Evolutionary conservation across 2,113 vertebrate genomes (phyloP).

Genomic region (Verasper variegatus): DNA sequence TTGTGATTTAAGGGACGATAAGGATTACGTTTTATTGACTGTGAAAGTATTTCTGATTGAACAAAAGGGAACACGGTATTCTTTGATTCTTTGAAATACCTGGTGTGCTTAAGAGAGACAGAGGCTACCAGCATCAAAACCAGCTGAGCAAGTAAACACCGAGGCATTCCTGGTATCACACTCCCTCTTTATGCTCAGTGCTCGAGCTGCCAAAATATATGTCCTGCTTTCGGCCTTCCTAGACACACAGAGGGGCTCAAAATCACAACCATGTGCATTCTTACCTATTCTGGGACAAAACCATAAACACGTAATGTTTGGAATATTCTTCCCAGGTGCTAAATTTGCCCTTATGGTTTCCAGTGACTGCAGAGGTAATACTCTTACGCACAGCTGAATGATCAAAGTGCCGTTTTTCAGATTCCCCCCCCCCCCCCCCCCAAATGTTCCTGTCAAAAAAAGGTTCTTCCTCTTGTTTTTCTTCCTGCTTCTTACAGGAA

Average conservation of each 20-base stretch:
- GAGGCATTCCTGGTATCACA: slow-evolving; percentile 62
- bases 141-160: slow-evolving; percentile 81
- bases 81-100: slow-evolving; percentile 77
- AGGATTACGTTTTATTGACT: slow-evolving; percentile 43
- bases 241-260: slow-evolving; percentile 50
- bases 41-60: slow-evolving; percentile 27
- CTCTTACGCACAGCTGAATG: slow-evolving; percentile 3
- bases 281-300: slow-evolving; percentile 69
- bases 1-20: slow-evolving; percentile 28
- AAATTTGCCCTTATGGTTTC: slow-evolving; percentile 65
- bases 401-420: slow-evolving; percentile 48
- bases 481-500: slow-evolving; percentile 15
- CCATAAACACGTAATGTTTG: slow-evolving; percentile 79
- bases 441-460: slow-evolving; percentile 9
- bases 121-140: slow-evolving; percentile 78
- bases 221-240: slow-evolving; percentile 38
- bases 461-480: slow-evolving; percentile 13
- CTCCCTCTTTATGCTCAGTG: slow-evolving; percentile 54
- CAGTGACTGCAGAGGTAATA: slow-evolving; percentile 42
- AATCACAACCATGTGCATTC: slow-evolving; percentile 77
- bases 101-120: slow-evolving; percentile 68
- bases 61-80: slow-evolving; percentile 53
- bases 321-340: slow-evolving; percentile 75
- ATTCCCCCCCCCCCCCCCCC: not conserved
- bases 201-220: slow-evolving; percentile 57